Evolutionary conservation across 2,888 invertebrate genomes (phyloP).

Genomic region (Scaptomyza flava): DNA sequence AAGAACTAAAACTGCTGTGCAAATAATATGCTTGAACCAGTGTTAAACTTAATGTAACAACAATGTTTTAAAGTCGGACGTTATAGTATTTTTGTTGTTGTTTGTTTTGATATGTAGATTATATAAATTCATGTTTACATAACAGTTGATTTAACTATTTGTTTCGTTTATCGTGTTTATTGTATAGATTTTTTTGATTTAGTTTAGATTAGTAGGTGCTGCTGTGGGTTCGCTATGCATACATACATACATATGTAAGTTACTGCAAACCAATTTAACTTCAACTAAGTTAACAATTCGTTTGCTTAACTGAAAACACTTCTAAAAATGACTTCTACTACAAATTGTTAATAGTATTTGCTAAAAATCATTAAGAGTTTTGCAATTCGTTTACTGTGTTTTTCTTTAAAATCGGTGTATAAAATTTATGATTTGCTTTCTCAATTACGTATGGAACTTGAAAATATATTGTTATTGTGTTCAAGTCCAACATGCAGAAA

Average conservation of each 20-base stretch:
- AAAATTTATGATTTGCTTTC: conserved; percentile 69
- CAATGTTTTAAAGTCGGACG: conserved; percentile 37
- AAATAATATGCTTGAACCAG: neutral
- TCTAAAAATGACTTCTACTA: conserved; percentile 60
- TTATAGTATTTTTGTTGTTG: conserved; percentile 18
- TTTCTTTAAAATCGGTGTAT: conserved; percentile 80
- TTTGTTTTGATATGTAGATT: conserved; percentile 47
- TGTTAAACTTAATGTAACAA: conserved; percentile 17
- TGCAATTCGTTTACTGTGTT: conserved; percentile 57
- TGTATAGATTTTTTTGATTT: conserved; percentile 2
- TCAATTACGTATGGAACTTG: conserved; percentile 31
- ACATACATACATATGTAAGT: conserved; percentile 5
- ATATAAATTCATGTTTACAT: conserved; percentile 10
- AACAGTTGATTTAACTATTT: conserved; percentile 37
- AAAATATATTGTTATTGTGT: conserved; percentile 46
- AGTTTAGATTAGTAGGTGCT: conserved; percentile 23
- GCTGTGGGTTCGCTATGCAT: conserved; percentile 9
- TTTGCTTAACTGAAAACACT: conserved; percentile 58
- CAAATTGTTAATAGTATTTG: conserved; percentile 36
- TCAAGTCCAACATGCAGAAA: conserved; percentile 61
- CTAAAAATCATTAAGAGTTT: conserved; percentile 67
- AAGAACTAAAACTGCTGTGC: conserved; percentile 17
- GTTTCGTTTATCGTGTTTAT: conserved; percentile 19
- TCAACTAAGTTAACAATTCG: conserved; percentile 24
- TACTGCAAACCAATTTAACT: conserved; percentile 12